These are phyloP conservation scores for Entomobrya proxima DNA, from an alignment of 2,888 invertebrate genomes.

Conservation along the genomic window DNA sequence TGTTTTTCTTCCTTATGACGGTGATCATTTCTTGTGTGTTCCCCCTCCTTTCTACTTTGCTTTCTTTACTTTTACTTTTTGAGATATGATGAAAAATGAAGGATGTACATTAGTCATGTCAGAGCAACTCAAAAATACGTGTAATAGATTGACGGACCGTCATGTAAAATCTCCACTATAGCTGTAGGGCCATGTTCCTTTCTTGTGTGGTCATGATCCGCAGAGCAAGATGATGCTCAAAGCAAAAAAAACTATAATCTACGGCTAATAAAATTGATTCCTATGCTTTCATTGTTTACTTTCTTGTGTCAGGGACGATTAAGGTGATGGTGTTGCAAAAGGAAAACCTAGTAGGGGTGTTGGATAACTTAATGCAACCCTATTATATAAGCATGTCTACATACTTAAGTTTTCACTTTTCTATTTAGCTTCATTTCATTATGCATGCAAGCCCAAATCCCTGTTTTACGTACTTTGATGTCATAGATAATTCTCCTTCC, in stretches of 20 bases:
- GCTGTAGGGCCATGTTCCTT: not conserved
- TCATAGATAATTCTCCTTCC: constrained; percentile 28
- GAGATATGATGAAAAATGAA: constrained; percentile 46
- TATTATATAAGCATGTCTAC: not conserved
- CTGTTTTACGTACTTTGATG: constrained; percentile 11
- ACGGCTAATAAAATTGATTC: constrained; percentile 46
- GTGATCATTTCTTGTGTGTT: not conserved
- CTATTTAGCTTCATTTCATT: constrained; percentile 13
- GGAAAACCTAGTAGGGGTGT: not conserved
- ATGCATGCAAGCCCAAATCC: constrained; percentile 37
- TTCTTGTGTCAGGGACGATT: not conserved
- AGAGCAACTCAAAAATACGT: constrained; percentile 29
- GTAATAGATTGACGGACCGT: constrained; percentile 33
- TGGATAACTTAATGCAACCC: not conserved
- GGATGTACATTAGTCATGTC: constrained; percentile 59
- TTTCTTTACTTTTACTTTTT: constrained; percentile 29
- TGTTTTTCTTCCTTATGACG: constrained; percentile 48
- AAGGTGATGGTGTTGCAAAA: not conserved
- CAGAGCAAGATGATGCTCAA: not conserved
- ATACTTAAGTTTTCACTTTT: not conserved
- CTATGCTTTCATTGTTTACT: not conserved
- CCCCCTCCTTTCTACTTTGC: not conserved
- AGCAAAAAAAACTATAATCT: constrained; percentile 36
- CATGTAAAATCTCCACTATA: constrained; percentile 13
- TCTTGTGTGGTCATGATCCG: constrained; percentile 8